A percentile compares a stretch with the other conserved stretches of the same genome.
These are phyloP conservation scores for Acrobasis repandana DNA, from an alignment of 2,888 invertebrate genomes.

Conservation along the genomic window DNA sequence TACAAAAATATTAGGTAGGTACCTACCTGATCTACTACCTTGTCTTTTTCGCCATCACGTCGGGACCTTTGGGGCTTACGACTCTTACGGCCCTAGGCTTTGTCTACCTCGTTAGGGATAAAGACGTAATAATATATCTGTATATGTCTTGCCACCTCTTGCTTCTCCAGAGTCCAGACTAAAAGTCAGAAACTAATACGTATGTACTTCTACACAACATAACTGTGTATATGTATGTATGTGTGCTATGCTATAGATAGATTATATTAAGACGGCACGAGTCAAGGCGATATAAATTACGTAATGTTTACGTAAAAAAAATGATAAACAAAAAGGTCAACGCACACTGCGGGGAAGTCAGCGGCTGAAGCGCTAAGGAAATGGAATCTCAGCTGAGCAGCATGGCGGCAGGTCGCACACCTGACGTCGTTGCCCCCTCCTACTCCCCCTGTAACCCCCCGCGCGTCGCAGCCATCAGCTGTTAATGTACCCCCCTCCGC, in stretches of 20 bases:
- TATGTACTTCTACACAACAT: no score
- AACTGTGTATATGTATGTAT: background rate
- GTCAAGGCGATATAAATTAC: constrained; percentile 26
- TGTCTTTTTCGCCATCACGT: no score
- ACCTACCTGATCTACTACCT: no score
- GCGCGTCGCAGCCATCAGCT: constrained; percentile 71
- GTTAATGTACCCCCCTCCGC: constrained; percentile 72
- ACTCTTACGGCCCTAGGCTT: no score
- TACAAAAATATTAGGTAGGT: no score
- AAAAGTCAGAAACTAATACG: no score
- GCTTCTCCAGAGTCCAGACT: no score
- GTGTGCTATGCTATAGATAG: constrained; percentile 1
- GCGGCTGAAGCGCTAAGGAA: constrained; percentile 65
- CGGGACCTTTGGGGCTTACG: no score
- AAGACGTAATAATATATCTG: no score
- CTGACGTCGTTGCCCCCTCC: constrained; percentile 65
- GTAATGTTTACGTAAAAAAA: constrained; percentile 60
- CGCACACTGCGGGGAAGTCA: constrained; percentile 56
- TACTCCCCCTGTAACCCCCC: constrained; percentile 38
- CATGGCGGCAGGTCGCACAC: constrained; percentile 66
- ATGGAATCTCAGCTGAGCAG: constrained; percentile 59
- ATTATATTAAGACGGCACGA: constrained; percentile 19
- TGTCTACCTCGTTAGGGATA: no score
- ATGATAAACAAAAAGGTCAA: constrained; percentile 79
- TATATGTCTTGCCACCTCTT: no score